Conservation (phyloP, 2,113 vertebrate genomes). For the Calidris pygmaea region DNA sequence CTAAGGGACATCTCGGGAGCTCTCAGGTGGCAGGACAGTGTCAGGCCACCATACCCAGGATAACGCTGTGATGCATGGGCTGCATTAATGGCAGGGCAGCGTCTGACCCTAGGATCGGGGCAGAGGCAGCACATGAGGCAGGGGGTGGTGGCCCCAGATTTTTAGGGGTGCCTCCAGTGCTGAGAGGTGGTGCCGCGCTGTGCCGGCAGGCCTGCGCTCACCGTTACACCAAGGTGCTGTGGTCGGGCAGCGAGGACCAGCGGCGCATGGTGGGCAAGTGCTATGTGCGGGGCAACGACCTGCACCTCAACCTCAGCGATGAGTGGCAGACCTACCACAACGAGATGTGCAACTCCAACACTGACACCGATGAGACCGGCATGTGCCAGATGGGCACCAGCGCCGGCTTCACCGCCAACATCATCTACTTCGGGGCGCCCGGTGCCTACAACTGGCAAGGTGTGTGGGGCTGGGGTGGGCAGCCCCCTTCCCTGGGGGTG, state of each 20-base stretch:
- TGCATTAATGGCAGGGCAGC: not conserved
- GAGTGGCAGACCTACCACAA: conserved; percentile 87
- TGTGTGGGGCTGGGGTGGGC: not conserved
- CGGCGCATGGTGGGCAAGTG: conserved; percentile 90
- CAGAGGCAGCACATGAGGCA: too few relatives aligned
- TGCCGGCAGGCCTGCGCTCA: conserved; percentile 89
- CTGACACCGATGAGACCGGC: conserved; percentile 75
- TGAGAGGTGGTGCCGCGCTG: not conserved
- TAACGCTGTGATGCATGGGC: accelerated
- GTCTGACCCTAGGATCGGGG: accelerated
- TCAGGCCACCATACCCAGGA: accelerated
- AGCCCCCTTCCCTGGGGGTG: too few relatives aligned
- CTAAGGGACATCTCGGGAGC: not conserved
- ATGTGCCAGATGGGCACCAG: conserved; percentile 95
- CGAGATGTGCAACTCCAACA: conserved; percentile 86
- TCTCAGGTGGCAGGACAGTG: not conserved
- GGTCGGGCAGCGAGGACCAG: conserved; percentile 77
- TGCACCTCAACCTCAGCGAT: conserved; percentile 76
- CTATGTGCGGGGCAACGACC: conserved; percentile 86
- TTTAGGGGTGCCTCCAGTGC: accelerated
- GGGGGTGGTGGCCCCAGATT: not conserved
- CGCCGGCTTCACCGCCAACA: conserved; percentile 81
- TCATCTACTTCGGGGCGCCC: conserved; percentile 80
- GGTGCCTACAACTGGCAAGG: conserved; percentile 93
- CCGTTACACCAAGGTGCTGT: conserved; percentile 83